A percentile compares a stretch with the other conserved stretches of the same genome.
Evolutionary conservation across 1,140 invertebrate genomes (phyloP).

Genomic region (Hylaeus volcanicus): DNA sequence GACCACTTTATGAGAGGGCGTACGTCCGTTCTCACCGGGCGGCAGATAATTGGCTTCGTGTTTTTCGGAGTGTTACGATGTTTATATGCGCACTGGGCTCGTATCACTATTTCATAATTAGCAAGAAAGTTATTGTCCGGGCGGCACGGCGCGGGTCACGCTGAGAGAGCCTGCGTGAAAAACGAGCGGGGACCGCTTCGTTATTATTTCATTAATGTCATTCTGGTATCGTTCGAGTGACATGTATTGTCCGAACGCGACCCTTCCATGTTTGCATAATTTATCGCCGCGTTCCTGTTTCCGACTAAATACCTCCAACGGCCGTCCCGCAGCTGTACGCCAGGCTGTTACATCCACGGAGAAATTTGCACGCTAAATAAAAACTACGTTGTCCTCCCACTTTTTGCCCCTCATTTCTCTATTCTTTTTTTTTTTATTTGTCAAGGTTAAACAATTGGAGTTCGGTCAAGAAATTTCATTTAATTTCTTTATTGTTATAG

Average conservation of each 20-base stretch:
- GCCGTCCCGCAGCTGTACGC: background rate
- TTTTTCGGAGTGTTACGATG: constrained; percentile 67
- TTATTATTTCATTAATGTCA: constrained; percentile 62
- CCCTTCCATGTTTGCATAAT: constrained; percentile 28
- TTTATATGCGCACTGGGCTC: constrained; percentile 64
- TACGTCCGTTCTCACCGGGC: constrained; percentile 61
- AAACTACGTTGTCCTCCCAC: background rate
- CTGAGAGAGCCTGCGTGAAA: constrained; percentile 50
- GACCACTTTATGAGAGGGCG: constrained; percentile 63
- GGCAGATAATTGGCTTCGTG: constrained; percentile 66
- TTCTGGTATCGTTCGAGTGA: constrained; percentile 26
- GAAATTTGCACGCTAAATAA: background rate
- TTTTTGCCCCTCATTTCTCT: background rate
- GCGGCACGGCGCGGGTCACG: constrained; percentile 37
- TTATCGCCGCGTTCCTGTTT: constrained; percentile 24
- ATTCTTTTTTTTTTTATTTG: background rate
- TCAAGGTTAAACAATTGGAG: no score
- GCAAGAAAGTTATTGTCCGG: constrained; percentile 64
- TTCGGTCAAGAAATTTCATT: no score
- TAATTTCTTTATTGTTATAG: no score
- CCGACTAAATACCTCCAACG: background rate
- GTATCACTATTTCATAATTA: constrained; percentile 73
- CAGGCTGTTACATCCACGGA: background rate
- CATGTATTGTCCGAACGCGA: constrained; percentile 28
- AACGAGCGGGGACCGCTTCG: constrained; percentile 48